Evolutionary conservation across 2,113 vertebrate genomes (phyloP), one percentile per base, ranked within the genome.

Genomic region (Neopipo cinnamomea): DNA sequence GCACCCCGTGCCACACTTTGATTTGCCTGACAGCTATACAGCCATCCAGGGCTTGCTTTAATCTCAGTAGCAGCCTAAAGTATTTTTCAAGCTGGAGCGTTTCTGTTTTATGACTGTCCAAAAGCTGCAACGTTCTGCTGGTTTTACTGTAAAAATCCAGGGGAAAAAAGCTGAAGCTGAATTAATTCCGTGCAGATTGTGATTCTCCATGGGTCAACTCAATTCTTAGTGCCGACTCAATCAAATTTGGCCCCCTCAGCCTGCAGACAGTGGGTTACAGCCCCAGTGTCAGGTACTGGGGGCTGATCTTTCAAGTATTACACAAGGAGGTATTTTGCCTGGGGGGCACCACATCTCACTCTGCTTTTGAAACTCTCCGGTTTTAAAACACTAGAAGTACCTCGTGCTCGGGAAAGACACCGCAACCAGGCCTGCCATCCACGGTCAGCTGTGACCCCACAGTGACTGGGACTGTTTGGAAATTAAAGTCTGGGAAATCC

Each of bases 51-150:
- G 91, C 81, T 95, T 44, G 63, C 91, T 93, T 95, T 89, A 62
- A 95, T 92, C 94, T 89, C 94, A 77, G 91, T 83, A 93, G 94
- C 88, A 88, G 88, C 44, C 89, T 89, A 7, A 91, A 92, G 92
- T 75, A 55, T 78, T 95, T 95, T 89, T 88, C 93, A 95, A 95
- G 89, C 85, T 94, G 88, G n/a, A 87, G 46, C 24, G 1, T 88
- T 95, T 88, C 66, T 70, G 62, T 46, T 93, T 93, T 86, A 85
- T 71, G 70, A 31, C 80, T 79, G 87, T 76, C 77, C 89, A 96
- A 94, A 44, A 8, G 18, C 84, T 96, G 74, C 85, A 80, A 17
- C 0, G 0, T 96, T 96, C 85, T 77, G 78, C 71, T 86, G 67
- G 39, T 74, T 83, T 47, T 72, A 33, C 59, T 61, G 46, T 53